Conservation (phyloP, 2,888 invertebrate genomes). For the Tetranychus truncatus region DNA sequence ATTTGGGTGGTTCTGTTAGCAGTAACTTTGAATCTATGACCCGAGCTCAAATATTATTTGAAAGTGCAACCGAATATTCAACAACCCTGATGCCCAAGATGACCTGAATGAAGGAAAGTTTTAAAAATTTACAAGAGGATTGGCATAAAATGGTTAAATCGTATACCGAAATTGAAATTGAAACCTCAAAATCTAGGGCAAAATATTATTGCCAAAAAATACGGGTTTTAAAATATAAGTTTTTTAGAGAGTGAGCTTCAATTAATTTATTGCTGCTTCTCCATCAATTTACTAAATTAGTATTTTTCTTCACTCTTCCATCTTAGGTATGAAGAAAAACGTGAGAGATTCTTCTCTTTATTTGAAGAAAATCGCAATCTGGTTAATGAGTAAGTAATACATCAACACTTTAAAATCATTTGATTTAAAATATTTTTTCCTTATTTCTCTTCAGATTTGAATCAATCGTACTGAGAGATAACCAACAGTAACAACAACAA, state of each 20-base stretch:
- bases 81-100: constrained; percentile 17
- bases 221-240: constrained; percentile 22
- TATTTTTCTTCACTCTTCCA: neutral
- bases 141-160: constrained; percentile 16
- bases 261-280: neutral
- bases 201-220: constrained; percentile 25
- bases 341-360: neutral
- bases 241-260: neutral
- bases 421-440: too few relatives aligned
- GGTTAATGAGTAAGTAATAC: constrained; percentile 1
- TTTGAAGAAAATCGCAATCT: neutral
- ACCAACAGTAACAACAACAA: too few relatives aligned
- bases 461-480: too few relatives aligned
- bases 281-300: neutral
- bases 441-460: too few relatives aligned
- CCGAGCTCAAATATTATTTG: neutral
- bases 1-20: neutral
- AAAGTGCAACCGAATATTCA: constrained; percentile 15
- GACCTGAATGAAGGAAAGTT: constrained; percentile 15
- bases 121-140: constrained; percentile 15
- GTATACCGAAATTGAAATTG: neutral
- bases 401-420: neutral
- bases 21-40: constrained; percentile 3
- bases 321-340: neutral
- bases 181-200: constrained; percentile 21